phyloP scores from a whole-genome alignment of 2,797 vertebrate species.

The Apodemus agrarius region DNA sequence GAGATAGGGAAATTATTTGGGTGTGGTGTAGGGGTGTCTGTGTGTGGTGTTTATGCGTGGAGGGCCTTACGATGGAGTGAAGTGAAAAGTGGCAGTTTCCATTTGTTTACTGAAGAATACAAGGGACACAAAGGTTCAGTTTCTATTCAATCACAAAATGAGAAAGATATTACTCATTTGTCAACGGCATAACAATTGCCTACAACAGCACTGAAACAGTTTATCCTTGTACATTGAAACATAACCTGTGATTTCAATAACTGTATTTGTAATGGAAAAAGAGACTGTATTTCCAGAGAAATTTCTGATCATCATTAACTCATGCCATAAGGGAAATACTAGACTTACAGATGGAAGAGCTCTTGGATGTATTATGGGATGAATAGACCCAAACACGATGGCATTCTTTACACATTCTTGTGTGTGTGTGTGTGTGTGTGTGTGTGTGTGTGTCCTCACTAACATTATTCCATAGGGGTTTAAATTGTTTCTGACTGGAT shows the following conservation, averaged over 20 bases:
- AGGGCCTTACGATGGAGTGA: background rate
- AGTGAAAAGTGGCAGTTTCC: background rate
- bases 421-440: too few relatives aligned
- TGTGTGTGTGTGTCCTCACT: background rate
- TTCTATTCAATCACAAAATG: constrained; percentile 11
- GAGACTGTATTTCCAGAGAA: background rate
- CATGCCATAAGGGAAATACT: background rate
- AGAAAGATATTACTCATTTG: background rate
- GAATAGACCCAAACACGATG: background rate
- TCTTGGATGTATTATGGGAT: background rate
- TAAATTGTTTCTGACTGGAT: background rate
- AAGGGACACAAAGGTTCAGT: background rate
- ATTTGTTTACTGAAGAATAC: background rate
- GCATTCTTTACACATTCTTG: background rate
- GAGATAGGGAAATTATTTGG: background rate
- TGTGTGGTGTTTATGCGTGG: background rate
- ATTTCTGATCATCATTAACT: constrained; percentile 31
- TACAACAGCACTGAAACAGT: background rate
- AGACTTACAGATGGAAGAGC: background rate
- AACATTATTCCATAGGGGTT: background rate
- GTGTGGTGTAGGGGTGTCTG: too few relatives aligned
- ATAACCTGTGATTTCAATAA: constrained; percentile 18
- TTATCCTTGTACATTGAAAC: constrained; percentile 5
- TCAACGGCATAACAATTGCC: background rate
- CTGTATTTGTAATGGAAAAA: constrained; percentile 45